Conservation (phyloP, 2,888 invertebrate species). For the Hypomecis punctinalis region DNA sequence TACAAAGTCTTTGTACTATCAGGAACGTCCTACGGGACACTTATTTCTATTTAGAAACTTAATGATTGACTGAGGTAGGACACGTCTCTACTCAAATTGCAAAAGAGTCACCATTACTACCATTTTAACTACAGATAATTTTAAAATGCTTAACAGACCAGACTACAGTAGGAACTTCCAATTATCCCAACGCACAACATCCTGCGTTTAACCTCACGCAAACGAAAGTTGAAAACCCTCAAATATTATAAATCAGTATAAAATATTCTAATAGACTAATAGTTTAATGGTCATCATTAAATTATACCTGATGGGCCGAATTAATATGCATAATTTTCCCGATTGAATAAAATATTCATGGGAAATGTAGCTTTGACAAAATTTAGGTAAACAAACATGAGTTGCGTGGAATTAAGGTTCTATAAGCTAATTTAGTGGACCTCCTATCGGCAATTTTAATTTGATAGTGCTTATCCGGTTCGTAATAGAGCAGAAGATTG, state of each 20-base stretch:
- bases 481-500: too few relatives aligned
- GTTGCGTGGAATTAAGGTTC: slow-evolving; percentile 27
- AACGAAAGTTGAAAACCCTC: slow-evolving; percentile 24
- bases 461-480: neutral
- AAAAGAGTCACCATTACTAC: neutral
- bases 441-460: slow-evolving; percentile 16
- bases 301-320: slow-evolving; percentile 36
- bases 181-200: slow-evolving; percentile 49
- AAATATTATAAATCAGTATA: slow-evolving; percentile 29
- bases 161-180: slow-evolving; percentile 12
- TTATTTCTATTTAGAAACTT: too few relatives aligned
- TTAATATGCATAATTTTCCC: slow-evolving; percentile 41
- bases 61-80: too few relatives aligned
- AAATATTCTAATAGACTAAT: slow-evolving; percentile 43
- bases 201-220: slow-evolving; percentile 49
- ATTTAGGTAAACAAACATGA: slow-evolving; percentile 36
- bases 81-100: too few relatives aligned
- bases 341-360: slow-evolving; percentile 41
- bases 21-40: too few relatives aligned
- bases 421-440: slow-evolving; percentile 31
- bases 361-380: slow-evolving; percentile 35
- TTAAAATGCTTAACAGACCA: slow-evolving; percentile 5
- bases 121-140: slow-evolving; percentile 6
- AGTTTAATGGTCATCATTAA: slow-evolving; percentile 41
- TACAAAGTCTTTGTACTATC: too few relatives aligned